phyloP scores from a whole-genome alignment of 2,113 vertebrate genomes.

The Antechinus stuartii region DNA sequence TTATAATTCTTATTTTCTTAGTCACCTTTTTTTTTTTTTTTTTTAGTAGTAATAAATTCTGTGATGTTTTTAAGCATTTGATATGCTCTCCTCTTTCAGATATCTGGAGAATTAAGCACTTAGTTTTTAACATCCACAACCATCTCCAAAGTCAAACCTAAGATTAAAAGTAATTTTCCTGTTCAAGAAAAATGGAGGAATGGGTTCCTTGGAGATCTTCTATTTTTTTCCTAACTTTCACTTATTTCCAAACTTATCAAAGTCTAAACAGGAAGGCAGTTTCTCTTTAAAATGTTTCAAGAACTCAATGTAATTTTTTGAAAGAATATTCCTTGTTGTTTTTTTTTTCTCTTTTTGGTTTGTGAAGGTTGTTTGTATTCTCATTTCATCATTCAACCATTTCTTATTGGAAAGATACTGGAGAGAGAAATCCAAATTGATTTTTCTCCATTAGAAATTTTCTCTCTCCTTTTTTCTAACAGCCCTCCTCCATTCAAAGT shows the following conservation, averaged over 20 bases:
- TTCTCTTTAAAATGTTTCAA: not conserved
- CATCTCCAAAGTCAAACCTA: not conserved
- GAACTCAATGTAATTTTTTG: not conserved
- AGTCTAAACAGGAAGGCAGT: not conserved
- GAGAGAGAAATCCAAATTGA: not conserved
- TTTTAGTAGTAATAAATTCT: not conserved
- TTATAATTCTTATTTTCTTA: not conserved
- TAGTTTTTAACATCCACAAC: not conserved
- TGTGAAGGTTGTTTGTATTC: not conserved
- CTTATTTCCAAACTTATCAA: not conserved
- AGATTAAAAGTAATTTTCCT: not conserved
- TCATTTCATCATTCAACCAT: not conserved
- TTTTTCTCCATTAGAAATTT: conserved; percentile 51
- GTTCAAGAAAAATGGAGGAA: not conserved
- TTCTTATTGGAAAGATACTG: not conserved
- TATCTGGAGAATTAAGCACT: not conserved
- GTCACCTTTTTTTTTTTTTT: not conserved
- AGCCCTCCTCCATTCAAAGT: not conserved
- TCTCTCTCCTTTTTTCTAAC: conserved; percentile 46
- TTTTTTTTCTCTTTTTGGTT: not conserved
- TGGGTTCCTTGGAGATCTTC: not conserved
- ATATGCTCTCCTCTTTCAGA: not conserved
- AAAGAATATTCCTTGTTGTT: not conserved
- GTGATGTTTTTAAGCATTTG: not conserved
- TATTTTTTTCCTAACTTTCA: not conserved